Base-by-base conservation (phyloP, 1,140 invertebrate species). In the Mycetomoellerius zeteki region DNA sequence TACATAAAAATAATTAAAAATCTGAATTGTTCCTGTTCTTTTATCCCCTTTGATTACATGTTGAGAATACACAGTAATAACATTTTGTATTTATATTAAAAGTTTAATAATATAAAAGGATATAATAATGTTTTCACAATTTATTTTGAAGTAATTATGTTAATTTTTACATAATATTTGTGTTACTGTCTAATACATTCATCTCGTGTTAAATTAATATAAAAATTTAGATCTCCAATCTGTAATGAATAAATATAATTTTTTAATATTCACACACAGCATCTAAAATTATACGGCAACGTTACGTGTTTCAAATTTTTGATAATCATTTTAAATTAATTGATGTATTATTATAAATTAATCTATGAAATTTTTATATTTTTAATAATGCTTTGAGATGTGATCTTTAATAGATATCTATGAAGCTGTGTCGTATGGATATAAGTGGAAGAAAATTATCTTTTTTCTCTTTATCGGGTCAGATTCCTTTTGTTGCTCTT, bases 271-370 rank as follows among this genome's bases (percentile, higher is more conserved):
- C 10, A 43, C 8, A 60, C 8, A 24, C 10, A 62, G 1, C 1
- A 30, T 65, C 1, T 37, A 37, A 37, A 65, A 37, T 65, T 65
- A 12, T 37, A 5, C 3, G 64, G 19, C 30, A 21, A 12, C 0
- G 0, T 12, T 12, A 67, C 0, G 21, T n/a, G n/a, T 0, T 47
- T 47, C 6, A 47, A 69, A 5, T 19, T 69, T 4, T 16, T 47
- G 37, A 47, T 21, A 21, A 69, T 47, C 33, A 37, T 65, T 65
- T 69, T 69, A 24, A 37, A 37, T 62, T 65, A 62, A 62, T 65
- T n/a, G 0, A n/a, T 64, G 16, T 19, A 19, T 64, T 14, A 52
- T 5, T 52, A 5, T 52, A 52, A 52, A 52, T 16, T 52, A 52
- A 19, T 52, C 14, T 52, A 19, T 43, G 16, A 52, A 52, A 19